phyloP scores from a whole-genome alignment of 2,888 invertebrate species.

The Napeogenes sylphis region DNA sequence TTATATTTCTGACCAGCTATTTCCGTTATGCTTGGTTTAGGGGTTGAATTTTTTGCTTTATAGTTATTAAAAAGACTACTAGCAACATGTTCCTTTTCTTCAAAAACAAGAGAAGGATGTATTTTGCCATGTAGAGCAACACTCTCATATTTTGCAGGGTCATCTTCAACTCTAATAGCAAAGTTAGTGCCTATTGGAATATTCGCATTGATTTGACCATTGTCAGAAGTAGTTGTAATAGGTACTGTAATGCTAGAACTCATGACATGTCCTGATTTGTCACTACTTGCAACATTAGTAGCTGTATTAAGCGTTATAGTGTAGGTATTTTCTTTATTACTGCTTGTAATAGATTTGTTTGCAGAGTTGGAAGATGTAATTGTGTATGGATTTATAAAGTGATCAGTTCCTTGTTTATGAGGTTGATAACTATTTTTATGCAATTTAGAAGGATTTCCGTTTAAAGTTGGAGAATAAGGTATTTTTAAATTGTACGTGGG shows the following conservation, averaged over 20 bases:
- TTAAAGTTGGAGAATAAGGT: slow-evolving; percentile 44
- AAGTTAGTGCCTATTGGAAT: slow-evolving; percentile 74
- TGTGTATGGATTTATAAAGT: slow-evolving; percentile 39
- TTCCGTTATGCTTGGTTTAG: slow-evolving; percentile 14
- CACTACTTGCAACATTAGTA: slow-evolving; percentile 56
- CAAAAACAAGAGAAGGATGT: slow-evolving; percentile 44
- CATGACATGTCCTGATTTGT: slow-evolving; percentile 51
- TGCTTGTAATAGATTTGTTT: slow-evolving; percentile 49
- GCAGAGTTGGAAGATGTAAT: slow-evolving; percentile 42
- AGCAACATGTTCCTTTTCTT: slow-evolving; percentile 41
- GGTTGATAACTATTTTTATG: slow-evolving; percentile 20
- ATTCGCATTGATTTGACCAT: slow-evolving; percentile 58
- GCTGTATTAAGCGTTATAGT: slow-evolving; percentile 63
- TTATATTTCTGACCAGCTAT: slow-evolving; percentile 1
- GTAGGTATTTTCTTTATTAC: slow-evolving; percentile 53
- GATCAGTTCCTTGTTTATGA: slow-evolving; percentile 11
- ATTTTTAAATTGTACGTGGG: slow-evolving; percentile 66
- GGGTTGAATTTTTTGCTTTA: slow-evolving; percentile 13
- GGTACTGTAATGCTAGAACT: slow-evolving; percentile 64
- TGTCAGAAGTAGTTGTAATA: slow-evolving; percentile 47
- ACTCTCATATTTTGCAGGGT: slow-evolving; percentile 50
- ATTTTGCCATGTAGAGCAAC: slow-evolving; percentile 50
- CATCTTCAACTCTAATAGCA: slow-evolving; percentile 70
- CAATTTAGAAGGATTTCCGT: slow-evolving; percentile 34
- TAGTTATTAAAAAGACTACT: slow-evolving; percentile 19